Evolutionary conservation across 2,113 vertebrate species (phyloP).

Genomic region (Phaetusa simplex): DNA sequence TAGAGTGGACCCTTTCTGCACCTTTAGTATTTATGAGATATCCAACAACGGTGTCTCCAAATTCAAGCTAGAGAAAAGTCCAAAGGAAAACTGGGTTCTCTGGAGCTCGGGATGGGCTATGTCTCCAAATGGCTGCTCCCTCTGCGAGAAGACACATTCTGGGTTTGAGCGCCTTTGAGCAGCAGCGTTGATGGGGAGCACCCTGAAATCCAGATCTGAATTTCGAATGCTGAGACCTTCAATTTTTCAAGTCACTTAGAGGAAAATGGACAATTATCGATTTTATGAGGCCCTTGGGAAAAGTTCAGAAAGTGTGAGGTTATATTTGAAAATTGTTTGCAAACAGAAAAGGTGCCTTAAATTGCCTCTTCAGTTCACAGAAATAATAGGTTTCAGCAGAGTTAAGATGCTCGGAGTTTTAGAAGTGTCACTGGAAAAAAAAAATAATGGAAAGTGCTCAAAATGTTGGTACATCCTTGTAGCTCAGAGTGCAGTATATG

Average conservation of each 20-base stretch:
- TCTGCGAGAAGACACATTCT: neutral
- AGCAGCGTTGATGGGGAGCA: neutral
- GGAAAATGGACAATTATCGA: conserved; percentile 66
- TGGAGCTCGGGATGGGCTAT: neutral
- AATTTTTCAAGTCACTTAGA: conserved; percentile 45
- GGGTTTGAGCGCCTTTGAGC: neutral
- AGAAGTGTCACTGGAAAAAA: conserved; percentile 43
- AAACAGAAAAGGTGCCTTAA: conserved; percentile 74
- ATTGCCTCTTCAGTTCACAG: conserved; percentile 72
- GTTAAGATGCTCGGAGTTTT: conserved; percentile 60
- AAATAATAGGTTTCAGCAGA: conserved; percentile 70
- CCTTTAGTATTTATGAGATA: neutral
- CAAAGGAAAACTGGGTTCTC: neutral
- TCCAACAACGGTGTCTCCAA: neutral
- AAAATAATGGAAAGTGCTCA: conserved; percentile 66
- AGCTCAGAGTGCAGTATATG: conserved; percentile 46
- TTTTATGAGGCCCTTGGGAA: conserved; percentile 68
- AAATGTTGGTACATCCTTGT: conserved; percentile 57
- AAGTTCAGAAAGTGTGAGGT: conserved; percentile 71
- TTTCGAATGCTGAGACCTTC: conserved; percentile 26
- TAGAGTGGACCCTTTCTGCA: neutral
- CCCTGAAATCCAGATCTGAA: conserved; percentile 28
- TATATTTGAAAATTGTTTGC: conserved; percentile 77
- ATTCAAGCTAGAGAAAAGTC: neutral
- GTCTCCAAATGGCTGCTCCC: neutral